Conservation (phyloP, 2,888 invertebrate species). For the Drosophila yooni region DNA sequence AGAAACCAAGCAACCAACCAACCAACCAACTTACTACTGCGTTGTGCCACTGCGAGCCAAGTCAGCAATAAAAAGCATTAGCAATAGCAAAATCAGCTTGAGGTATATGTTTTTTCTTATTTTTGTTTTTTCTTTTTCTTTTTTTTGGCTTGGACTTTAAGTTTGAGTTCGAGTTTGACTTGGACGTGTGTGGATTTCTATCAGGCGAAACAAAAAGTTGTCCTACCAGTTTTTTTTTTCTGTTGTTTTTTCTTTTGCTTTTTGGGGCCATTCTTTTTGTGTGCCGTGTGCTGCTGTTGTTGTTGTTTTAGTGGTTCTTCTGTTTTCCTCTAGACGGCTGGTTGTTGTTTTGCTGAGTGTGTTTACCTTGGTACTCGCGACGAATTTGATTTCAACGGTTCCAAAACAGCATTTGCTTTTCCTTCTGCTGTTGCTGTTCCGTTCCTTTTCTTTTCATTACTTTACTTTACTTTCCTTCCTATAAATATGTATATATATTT, state of each 20-base stretch:
- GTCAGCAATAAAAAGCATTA: conserved; percentile 48
- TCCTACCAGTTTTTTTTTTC: conserved; percentile 74
- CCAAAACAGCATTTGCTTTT: conserved; percentile 22
- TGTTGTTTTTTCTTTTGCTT: conserved; percentile 63
- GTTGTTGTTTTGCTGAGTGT: conserved; percentile 31
- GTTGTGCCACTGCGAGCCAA: conserved; percentile 20
- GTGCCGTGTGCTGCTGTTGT: conserved; percentile 32
- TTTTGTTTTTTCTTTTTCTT: conserved; percentile 11
- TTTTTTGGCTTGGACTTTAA: conserved; percentile 37
- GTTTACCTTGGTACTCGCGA: conserved; percentile 54
- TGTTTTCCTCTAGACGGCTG: conserved; percentile 28
- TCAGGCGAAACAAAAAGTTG: conserved; percentile 79
- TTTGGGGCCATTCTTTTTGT: conserved; percentile 67
- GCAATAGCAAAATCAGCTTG: conserved; percentile 54
- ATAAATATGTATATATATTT: background rate
- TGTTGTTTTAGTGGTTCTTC: conserved; percentile 30
- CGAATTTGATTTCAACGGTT: conserved; percentile 59
- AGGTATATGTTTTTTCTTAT: conserved; percentile 21
- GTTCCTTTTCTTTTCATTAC: background rate
- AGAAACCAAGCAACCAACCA: conserved; percentile 1
- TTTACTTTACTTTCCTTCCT: conserved; percentile 1
- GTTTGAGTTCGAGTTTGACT: conserved; percentile 54
- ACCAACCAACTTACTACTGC: background rate
- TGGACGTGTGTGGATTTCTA: conserved; percentile 62
- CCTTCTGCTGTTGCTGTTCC: conserved; percentile 14